Percentiles rank a stretch among this genome's conserved stretches.
phyloP scores from a whole-genome alignment of 2,113 vertebrate genomes.

The Notiomystis cincta region DNA sequence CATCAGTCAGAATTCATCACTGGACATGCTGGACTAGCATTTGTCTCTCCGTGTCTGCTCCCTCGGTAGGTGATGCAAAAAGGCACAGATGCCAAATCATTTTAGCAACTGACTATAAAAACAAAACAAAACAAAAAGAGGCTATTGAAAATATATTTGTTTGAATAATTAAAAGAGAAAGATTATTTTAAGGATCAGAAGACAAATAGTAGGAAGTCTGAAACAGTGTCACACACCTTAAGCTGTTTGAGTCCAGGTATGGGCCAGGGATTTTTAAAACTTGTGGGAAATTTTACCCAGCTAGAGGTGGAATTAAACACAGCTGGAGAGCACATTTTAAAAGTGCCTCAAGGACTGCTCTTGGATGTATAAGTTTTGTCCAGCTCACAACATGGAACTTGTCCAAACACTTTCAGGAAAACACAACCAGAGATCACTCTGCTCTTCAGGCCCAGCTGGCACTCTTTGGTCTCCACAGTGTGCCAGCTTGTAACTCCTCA shows the following conservation, averaged over 20 bases:
- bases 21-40: neutral
- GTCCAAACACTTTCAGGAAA: neutral
- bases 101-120: neutral
- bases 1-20: neutral
- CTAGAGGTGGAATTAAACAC: neutral
- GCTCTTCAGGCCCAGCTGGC: neutral
- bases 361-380: neutral
- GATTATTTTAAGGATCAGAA: neutral
- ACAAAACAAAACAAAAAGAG: neutral
- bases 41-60: neutral
- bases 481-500: neutral
- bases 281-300: neutral
- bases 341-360: neutral
- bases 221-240: neutral
- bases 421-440: neutral
- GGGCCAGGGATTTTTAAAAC: neutral
- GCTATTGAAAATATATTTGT: neutral
- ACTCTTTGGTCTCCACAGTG: accelerated
- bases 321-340: neutral
- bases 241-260: neutral
- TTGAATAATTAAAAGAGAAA: neutral
- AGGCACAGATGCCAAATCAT: neutral
- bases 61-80: neutral
- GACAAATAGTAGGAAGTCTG: neutral
- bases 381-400: neutral